Percentiles rank a stretch among this genome's conserved stretches.
Conservation (phyloP, 1,140 invertebrate genomes). For the Eulimnadia texana region DNA sequence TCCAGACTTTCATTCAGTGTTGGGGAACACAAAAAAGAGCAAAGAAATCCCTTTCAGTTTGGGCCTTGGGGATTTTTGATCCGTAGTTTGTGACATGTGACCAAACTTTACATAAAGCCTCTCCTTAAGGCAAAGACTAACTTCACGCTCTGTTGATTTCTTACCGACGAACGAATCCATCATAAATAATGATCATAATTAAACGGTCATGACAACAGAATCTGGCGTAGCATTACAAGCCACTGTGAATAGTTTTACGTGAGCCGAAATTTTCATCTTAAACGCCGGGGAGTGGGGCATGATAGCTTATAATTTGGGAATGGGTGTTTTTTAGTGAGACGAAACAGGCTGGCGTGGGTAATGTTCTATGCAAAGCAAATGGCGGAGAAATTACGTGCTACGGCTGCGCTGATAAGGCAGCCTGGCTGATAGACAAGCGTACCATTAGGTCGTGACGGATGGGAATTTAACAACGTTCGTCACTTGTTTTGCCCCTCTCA, state of each 20-base stretch:
- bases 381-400: background rate
- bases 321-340: background rate
- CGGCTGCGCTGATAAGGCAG: background rate
- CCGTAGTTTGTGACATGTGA: background rate
- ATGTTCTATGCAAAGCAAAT: background rate
- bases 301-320: background rate
- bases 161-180: too few species aligned
- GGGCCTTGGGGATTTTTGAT: background rate
- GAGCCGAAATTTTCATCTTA: too few species aligned
- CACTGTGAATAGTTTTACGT: too few species aligned
- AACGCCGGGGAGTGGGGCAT: too few species aligned
- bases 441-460: background rate
- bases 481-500: background rate
- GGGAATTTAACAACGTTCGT: background rate
- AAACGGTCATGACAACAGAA: too few species aligned
- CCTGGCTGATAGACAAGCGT: background rate
- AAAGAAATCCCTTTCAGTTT: background rate
- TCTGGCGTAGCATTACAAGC: too few species aligned
- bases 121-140: background rate
- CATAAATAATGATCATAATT: too few species aligned
- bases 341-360: background rate
- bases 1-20: background rate
- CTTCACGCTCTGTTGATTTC: background rate
- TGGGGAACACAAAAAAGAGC: background rate
- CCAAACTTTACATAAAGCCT: background rate